Conservation (phyloP, 2,113 vertebrate genomes). For the Tyrannus savana region DNA sequence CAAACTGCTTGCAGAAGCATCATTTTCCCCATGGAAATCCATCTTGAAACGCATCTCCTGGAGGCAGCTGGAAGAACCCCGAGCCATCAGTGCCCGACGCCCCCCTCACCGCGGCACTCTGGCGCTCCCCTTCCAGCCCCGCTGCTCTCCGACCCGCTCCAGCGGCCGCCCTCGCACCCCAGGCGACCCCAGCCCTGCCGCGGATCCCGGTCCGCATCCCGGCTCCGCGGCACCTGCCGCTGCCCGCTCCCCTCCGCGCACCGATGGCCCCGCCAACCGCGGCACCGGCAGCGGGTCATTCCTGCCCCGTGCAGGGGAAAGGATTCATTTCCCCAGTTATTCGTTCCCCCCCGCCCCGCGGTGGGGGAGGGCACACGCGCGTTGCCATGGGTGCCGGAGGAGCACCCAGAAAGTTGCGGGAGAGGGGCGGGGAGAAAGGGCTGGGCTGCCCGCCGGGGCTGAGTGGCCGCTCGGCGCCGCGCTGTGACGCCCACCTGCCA, state of each 20-base stretch:
- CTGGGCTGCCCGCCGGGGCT: neutral
- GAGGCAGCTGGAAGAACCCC: neutral
- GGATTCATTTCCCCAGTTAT: neutral
- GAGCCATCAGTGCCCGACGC: fast-evolving
- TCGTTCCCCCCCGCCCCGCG: neutral
- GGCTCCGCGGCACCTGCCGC: neutral
- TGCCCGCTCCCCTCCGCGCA: neutral
- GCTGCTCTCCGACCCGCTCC: neutral
- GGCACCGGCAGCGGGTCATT: neutral
- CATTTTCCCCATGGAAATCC: neutral
- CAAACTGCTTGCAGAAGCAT: neutral
- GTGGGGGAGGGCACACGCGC: conserved; percentile 40
- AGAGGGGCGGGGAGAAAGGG: neutral
- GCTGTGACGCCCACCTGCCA: neutral
- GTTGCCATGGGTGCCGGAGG: conserved; percentile 15
- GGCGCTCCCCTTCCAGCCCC: neutral
- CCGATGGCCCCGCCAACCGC: neutral
- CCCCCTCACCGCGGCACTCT: too few species aligned
- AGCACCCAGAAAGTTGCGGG: conserved; percentile 69
- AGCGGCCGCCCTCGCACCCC: too few species aligned
- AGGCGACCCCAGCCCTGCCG: neutral
- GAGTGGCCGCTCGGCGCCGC: neutral
- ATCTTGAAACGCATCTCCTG: neutral
- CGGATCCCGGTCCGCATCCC: neutral
- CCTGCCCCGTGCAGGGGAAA: neutral